Conservation (phyloP, 2,888 invertebrate species). For the Allolobophora icterica region DNA sequence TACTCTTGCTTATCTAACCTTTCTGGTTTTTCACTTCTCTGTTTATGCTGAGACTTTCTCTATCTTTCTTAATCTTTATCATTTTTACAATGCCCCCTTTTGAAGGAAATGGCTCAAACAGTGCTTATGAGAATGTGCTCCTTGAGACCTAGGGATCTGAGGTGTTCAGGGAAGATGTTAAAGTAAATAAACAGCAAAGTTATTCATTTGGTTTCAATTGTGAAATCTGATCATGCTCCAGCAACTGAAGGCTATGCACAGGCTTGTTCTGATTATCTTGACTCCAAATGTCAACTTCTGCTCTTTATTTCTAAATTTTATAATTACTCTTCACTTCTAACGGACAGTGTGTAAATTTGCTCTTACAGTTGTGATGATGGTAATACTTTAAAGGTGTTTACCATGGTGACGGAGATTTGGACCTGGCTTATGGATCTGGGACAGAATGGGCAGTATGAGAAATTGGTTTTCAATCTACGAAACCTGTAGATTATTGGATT, state of each 20-base stretch:
- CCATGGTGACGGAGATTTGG: background rate
- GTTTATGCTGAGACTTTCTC: background rate
- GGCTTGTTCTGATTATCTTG: background rate
- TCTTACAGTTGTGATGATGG: background rate
- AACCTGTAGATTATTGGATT: background rate
- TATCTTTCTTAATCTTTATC: background rate
- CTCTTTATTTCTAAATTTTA: background rate
- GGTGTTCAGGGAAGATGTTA: too few species aligned
- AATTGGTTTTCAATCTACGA: background rate
- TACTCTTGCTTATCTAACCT: conserved; percentile 5
- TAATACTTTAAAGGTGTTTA: background rate
- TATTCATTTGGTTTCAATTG: background rate
- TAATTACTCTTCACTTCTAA: background rate
- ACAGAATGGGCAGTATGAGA: background rate
- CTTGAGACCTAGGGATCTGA: too few species aligned
- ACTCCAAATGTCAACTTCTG: too few species aligned
- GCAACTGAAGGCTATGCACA: background rate
- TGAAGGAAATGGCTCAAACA: background rate
- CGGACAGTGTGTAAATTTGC: background rate
- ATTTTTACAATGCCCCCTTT: background rate
- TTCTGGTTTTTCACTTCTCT: background rate
- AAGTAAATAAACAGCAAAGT: background rate
- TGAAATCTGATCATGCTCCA: background rate
- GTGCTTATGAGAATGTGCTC: background rate
- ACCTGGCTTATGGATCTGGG: too few species aligned